A percentile compares a stretch with the other conserved stretches of the same genome.
phyloP scores from a whole-genome alignment of 2,888 invertebrate species.

The Agrilus cyanescens region DNA sequence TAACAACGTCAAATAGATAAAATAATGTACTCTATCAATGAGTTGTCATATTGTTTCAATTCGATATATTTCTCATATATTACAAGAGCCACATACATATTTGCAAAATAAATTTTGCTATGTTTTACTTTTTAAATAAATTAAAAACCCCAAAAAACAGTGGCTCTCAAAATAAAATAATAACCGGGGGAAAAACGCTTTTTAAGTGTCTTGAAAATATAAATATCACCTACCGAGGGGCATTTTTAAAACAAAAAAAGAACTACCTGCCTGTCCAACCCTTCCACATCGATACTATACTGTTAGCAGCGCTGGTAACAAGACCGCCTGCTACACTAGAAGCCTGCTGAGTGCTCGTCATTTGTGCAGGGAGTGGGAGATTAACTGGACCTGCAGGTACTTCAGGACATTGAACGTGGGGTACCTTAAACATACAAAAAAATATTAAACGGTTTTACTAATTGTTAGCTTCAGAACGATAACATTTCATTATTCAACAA shows the following conservation, averaged over 20 bases:
- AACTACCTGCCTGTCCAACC: slow-evolving; percentile 48
- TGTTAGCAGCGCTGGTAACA: slow-evolving; percentile 71
- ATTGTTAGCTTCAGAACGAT: not conserved
- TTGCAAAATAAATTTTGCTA: too few species aligned
- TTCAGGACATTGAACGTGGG: slow-evolving; percentile 43
- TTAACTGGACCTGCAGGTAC: slow-evolving; percentile 26
- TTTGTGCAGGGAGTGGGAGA: slow-evolving; percentile 28
- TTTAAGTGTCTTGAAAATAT: not conserved
- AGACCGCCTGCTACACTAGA: slow-evolving; percentile 58
- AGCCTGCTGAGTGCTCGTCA: slow-evolving; percentile 32
- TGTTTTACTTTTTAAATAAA: too few species aligned
- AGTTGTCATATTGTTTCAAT: too few species aligned
- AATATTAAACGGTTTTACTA: not conserved
- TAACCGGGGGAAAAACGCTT: not conserved
- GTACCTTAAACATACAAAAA: slow-evolving; percentile 32
- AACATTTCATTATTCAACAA: not conserved
- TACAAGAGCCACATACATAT: too few species aligned
- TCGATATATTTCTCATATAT: too few species aligned
- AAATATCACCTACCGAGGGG: not conserved
- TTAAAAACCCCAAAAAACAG: too few species aligned
- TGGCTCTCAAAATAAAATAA: too few species aligned
- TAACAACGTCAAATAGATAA: too few species aligned
- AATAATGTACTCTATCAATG: too few species aligned
- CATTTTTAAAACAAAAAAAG: slow-evolving; percentile 3
- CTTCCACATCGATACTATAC: slow-evolving; percentile 71